phyloP scores from a whole-genome alignment of 1,140 invertebrate genomes.

The Zophobas atratus region DNA sequence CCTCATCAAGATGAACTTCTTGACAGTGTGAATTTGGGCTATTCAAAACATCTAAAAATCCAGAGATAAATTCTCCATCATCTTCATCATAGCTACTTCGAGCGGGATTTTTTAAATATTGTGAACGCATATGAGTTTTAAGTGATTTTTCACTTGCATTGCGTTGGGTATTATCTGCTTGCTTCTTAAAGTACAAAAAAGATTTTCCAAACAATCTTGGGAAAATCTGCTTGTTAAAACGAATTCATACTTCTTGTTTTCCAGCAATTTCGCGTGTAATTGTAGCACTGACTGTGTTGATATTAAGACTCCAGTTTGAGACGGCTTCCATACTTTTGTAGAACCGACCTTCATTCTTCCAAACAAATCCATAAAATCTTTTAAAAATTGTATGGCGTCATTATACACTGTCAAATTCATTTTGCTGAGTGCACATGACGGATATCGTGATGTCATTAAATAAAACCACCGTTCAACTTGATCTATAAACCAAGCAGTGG shows the following conservation, averaged over 20 bases:
- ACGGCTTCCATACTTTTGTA: neutral
- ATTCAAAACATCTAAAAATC: neutral
- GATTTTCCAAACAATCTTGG: neutral
- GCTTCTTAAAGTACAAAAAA: neutral
- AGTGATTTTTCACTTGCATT: neutral
- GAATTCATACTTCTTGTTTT: neutral
- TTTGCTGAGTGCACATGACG: neutral
- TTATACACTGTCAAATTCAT: neutral
- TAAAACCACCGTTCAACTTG: neutral
- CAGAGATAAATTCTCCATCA: neutral
- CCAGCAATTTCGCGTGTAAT: neutral
- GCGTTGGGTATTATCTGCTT: neutral
- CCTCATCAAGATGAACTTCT: neutral
- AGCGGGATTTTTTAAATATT: neutral
- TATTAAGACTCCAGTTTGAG: neutral
- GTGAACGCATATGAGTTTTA: neutral
- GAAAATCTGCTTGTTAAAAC: neutral
- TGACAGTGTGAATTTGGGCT: neutral
- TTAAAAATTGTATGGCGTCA: neutral
- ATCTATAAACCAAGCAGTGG: neutral
- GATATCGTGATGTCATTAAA: neutral
- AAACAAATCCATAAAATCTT: neutral
- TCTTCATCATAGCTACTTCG: neutral
- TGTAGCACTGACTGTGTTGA: neutral
- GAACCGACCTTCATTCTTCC: neutral